These are phyloP conservation scores for Trissolcus japonicus DNA, from an alignment of 2,888 invertebrate genomes.

Conservation along the genomic window DNA sequence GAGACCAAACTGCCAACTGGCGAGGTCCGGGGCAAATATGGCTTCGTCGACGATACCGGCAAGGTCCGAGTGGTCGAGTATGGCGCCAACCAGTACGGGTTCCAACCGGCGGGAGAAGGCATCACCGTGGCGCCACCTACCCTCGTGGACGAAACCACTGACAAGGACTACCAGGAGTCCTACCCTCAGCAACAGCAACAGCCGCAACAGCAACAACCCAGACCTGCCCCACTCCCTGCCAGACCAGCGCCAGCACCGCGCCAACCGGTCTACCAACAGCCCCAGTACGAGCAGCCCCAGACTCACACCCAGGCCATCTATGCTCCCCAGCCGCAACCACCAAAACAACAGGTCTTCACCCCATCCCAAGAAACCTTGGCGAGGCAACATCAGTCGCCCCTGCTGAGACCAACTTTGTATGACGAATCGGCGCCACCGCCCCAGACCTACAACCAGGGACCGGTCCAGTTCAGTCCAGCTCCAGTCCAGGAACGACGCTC, in stretches of 20 bases:
- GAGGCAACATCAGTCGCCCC: conserved; percentile 65
- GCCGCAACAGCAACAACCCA: conserved; percentile 60
- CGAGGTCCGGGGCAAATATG: conserved; percentile 93
- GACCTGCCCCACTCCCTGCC: conserved; percentile 57
- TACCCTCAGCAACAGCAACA: conserved; percentile 64
- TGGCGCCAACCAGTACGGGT: conserved; percentile 91
- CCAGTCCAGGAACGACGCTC: conserved; percentile 66
- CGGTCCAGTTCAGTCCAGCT: conserved; percentile 71
- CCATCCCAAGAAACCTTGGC: conserved; percentile 66
- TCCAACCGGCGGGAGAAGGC: conserved; percentile 91
- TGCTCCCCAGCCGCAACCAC: conserved; percentile 63
- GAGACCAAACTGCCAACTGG: conserved; percentile 89
- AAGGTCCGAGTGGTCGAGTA: conserved; percentile 91
- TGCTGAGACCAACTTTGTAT: conserved; percentile 61
- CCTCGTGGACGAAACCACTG: conserved; percentile 76
- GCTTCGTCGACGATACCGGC: conserved; percentile 89
- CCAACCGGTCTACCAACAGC: conserved; percentile 58
- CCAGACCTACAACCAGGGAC: conserved; percentile 71
- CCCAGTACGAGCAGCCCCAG: conserved; percentile 54
- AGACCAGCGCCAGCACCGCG: conserved; percentile 61
- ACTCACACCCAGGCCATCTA: conserved; percentile 70
- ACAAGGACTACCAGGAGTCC: conserved; percentile 68
- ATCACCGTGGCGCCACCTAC: conserved; percentile 84
- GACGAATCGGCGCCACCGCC: conserved; percentile 67
- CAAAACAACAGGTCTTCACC: conserved; percentile 64